Evolutionary conservation across 2,888 invertebrate species (phyloP).

Genomic region (Eledona agricola): DNA sequence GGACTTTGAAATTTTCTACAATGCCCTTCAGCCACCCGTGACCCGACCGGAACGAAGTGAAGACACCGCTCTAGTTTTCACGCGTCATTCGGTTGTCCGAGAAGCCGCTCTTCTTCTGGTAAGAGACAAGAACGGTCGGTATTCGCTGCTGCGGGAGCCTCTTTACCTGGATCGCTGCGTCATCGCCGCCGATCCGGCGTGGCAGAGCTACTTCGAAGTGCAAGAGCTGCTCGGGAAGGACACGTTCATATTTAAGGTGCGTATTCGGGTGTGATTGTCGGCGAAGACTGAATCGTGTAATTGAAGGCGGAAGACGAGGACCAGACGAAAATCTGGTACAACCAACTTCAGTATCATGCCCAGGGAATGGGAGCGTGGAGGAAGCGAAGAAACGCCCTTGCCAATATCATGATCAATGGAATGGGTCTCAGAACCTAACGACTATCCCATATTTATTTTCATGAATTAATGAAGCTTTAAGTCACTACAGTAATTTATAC

Average conservation of each 20-base stretch:
- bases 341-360: constrained; percentile 88
- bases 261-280: constrained; percentile 7
- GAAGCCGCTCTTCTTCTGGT: constrained; percentile 89
- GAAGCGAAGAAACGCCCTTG: constrained; percentile 88
- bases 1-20: background rate
- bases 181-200: constrained; percentile 88
- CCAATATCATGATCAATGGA: constrained; percentile 97
- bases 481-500: constrained; percentile 28
- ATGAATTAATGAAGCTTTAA: constrained; percentile 41
- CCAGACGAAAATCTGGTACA: constrained; percentile 89
- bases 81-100: constrained; percentile 78
- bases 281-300: too few species aligned
- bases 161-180: constrained; percentile 91
- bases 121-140: constrained; percentile 89
- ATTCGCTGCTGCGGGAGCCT: constrained; percentile 87
- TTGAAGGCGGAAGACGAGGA: constrained; percentile 85
- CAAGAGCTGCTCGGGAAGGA: constrained; percentile 93
- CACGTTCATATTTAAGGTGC: constrained; percentile 93
- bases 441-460: constrained; percentile 32
- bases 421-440: constrained; percentile 65
- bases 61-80: constrained; percentile 65
- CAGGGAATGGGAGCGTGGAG: constrained; percentile 94
- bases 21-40: constrained; percentile 33
- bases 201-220: constrained; percentile 94
- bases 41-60: constrained; percentile 46